Evolutionary conservation across 2,888 invertebrate species (phyloP), one percentile per base, ranked within the genome.

Genomic region (Yponomeuta cagnagella): DNA sequence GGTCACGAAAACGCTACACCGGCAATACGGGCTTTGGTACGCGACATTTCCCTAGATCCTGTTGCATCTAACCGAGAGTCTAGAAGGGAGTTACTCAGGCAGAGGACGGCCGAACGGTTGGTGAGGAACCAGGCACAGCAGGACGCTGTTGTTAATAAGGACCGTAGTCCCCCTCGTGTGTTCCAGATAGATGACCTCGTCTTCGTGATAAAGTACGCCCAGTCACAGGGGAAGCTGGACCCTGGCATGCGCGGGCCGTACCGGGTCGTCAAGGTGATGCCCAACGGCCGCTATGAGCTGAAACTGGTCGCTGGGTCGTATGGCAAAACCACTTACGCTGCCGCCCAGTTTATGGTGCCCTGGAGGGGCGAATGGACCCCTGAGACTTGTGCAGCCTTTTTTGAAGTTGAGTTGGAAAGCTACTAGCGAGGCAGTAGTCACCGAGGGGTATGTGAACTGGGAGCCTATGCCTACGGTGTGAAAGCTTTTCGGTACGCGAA

Each of bases 341-440:
- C 72, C 1, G 72, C 73, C 10, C 71, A 74, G 68, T 73, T 71
- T 63, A 74, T 75, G 74, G 72, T 74, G 70, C 72, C 72, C 8
- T 74, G 75, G 75, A 70, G 69, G 12, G 73, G 73, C 48, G 73
- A 73, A 69, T 74, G 67, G 72, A 31, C 30, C 31, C 64, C 66
- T 52, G 70, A 70, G 10, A 33, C 70, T 1, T 70, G 70, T 30
- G 65, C 70, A 8, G 66, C 66, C 10, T 70, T 63, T 33, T 70
- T 70, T 48, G 70, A 70, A 2, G 37, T 64, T 70, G 63, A 70
- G 70, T 63, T 66, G 23, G 23, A n/a, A 30, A 23, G 8, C 63
- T 63, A n/a, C 30, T 30, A 8, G 8, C 63, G 30, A 63, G 33
- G 33, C 5, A 33, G 33, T 30, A 63, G n/a, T 23, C 30, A n/a